Percentiles rank a stretch among this genome's conserved stretches.
These are phyloP conservation scores for Hirtodrosophila confusa DNA, from an alignment of 2,888 invertebrate species.

Conservation along the genomic window DNA sequence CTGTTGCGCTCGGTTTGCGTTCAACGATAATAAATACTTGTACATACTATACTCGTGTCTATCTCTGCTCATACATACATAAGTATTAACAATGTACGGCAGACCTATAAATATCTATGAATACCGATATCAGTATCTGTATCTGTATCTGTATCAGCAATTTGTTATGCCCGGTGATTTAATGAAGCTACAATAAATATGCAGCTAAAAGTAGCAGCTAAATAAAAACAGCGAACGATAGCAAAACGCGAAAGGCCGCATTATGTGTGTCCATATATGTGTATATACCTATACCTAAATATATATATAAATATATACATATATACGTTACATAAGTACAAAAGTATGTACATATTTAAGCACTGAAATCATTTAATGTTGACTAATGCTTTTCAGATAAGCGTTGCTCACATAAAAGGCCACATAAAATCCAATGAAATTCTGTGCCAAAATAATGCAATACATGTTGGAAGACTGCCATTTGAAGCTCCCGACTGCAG, in stretches of 20 bases:
- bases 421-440: constrained; percentile 22
- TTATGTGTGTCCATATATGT: constrained; percentile 1
- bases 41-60: no score
- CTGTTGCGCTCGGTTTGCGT: no score
- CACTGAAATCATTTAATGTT: constrained; percentile 25
- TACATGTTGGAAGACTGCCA: background rate
- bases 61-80: no score
- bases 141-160: constrained; percentile 28
- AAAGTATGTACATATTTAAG: background rate
- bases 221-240: constrained; percentile 19
- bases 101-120: constrained; percentile 14
- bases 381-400: constrained; percentile 49
- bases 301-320: background rate
- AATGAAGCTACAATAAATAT: constrained; percentile 18
- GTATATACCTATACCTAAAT: background rate
- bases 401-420: constrained; percentile 6
- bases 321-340: background rate
- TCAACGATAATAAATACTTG: no score
- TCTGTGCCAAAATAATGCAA: constrained; percentile 14
- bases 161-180: constrained; percentile 7
- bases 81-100: constrained; percentile 1
- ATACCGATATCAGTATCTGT: constrained; percentile 24
- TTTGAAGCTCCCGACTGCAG: no score
- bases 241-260: constrained; percentile 18
- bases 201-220: constrained; percentile 10